Conservation (phyloP, 2,113 vertebrate genomes). For the Perccottus glenii region DNA sequence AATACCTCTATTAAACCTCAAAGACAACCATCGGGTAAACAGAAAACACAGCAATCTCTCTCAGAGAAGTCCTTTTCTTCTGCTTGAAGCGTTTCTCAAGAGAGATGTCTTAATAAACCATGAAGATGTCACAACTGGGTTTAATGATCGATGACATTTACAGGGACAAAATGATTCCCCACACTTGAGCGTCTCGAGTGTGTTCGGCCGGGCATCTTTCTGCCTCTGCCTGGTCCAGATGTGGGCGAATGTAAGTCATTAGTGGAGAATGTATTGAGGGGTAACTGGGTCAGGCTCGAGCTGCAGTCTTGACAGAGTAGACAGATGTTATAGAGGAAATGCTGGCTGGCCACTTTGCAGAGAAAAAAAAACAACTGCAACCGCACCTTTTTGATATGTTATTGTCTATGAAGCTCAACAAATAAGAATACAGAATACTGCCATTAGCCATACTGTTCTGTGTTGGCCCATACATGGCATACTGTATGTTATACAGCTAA, state of each 20-base stretch:
- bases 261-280: slow-evolving; percentile 66
- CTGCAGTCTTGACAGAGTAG: slow-evolving; percentile 67
- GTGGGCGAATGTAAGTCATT: slow-evolving; percentile 66
- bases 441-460: no score
- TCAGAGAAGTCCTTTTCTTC: neutral
- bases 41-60: neutral
- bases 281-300: slow-evolving; percentile 72
- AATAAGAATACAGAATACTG: no score
- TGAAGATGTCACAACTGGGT: slow-evolving; percentile 6
- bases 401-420: neutral
- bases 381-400: neutral
- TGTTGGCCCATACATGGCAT: no score
- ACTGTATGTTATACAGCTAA: no score
- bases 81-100: neutral
- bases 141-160: slow-evolving; percentile 24
- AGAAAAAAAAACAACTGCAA: slow-evolving; percentile 14
- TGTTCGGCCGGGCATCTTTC: neutral
- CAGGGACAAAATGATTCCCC: slow-evolving; percentile 4
- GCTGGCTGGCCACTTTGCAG: slow-evolving; percentile 47
- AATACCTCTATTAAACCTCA: neutral
- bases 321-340: slow-evolving; percentile 68
- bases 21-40: neutral
- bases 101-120: neutral
- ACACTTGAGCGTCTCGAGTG: neutral
- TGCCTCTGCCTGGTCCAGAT: slow-evolving; percentile 51